Evolutionary conservation across 2,888 invertebrate genomes (phyloP).

Genomic region (Drosophila emarginata): DNA sequence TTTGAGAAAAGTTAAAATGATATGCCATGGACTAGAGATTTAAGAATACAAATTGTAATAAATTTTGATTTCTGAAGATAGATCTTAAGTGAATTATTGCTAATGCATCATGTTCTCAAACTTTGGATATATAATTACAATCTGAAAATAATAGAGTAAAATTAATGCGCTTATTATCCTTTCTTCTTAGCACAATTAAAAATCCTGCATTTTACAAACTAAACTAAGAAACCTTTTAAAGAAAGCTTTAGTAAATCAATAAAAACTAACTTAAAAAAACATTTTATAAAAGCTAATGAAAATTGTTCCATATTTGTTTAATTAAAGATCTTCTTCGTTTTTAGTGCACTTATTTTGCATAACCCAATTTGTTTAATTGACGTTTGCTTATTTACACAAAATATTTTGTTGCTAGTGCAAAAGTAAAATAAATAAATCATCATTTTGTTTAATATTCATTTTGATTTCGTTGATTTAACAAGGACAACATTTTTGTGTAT

Average conservation of each 20-base stretch:
- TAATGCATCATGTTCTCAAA: too few relatives aligned
- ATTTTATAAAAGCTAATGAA: neutral
- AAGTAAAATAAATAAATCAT: slow-evolving; percentile 52
- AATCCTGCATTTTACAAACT: too few relatives aligned
- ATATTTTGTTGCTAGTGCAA: slow-evolving; percentile 25
- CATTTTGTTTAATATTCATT: slow-evolving; percentile 40
- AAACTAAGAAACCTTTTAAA: too few relatives aligned
- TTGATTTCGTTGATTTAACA: slow-evolving; percentile 27
- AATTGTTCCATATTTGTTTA: neutral
- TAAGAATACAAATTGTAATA: neutral
- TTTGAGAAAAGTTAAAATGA: neutral
- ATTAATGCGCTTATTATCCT: too few relatives aligned
- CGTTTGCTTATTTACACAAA: slow-evolving; percentile 55
- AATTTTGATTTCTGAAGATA: too few relatives aligned
- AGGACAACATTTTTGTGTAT: slow-evolving; percentile 10
- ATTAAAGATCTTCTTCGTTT: neutral
- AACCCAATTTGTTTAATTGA: slow-evolving; percentile 59
- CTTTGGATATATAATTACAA: too few relatives aligned
- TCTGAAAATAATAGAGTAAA: too few relatives aligned
- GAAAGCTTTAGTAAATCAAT: too few relatives aligned
- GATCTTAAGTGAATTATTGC: too few relatives aligned
- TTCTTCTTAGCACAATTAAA: too few relatives aligned
- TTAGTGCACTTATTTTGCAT: slow-evolving; percentile 38
- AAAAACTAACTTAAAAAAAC: too few relatives aligned
- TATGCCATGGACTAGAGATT: neutral